Evolutionary conservation across 2,113 vertebrate genomes (phyloP).

Genomic region (Trogon melanurus): DNA sequence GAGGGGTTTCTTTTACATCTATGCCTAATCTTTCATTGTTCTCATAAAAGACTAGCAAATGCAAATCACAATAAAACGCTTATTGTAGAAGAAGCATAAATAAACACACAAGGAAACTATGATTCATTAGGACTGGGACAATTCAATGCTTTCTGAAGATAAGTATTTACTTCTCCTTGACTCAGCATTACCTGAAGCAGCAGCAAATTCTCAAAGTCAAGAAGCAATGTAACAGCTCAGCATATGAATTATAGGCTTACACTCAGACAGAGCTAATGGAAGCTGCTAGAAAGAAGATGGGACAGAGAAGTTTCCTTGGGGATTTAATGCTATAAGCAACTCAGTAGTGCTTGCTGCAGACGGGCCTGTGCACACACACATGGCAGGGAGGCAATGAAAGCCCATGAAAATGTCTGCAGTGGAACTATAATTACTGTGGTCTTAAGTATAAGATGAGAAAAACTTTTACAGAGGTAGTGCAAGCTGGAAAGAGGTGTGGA

Average conservation of each 20-base stretch:
- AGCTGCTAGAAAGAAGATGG: not conserved
- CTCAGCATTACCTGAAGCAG: not conserved
- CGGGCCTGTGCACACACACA: not conserved
- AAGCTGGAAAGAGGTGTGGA: not conserved
- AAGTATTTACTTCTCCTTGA: not conserved
- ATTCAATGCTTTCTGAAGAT: not conserved
- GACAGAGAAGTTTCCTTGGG: not conserved
- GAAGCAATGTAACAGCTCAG: constrained; percentile 18
- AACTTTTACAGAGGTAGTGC: not conserved
- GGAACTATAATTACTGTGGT: not conserved
- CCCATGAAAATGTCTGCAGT: not conserved
- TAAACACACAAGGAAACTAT: not conserved
- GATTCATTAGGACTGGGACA: not conserved
- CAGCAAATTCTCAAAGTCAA: not conserved
- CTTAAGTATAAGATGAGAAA: not conserved
- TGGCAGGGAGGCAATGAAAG: not conserved
- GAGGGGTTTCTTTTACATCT: not conserved
- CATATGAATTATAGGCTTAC: not conserved
- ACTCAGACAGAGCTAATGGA: not conserved
- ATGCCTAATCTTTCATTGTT: not conserved
- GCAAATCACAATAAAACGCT: not conserved
- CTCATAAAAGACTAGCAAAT: not conserved
- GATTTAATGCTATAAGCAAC: not conserved
- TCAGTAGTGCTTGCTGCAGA: not conserved
- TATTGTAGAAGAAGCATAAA: not conserved